Evolutionary conservation across 2,113 vertebrate species (phyloP).

Genomic region (Semnornis frantzii): DNA sequence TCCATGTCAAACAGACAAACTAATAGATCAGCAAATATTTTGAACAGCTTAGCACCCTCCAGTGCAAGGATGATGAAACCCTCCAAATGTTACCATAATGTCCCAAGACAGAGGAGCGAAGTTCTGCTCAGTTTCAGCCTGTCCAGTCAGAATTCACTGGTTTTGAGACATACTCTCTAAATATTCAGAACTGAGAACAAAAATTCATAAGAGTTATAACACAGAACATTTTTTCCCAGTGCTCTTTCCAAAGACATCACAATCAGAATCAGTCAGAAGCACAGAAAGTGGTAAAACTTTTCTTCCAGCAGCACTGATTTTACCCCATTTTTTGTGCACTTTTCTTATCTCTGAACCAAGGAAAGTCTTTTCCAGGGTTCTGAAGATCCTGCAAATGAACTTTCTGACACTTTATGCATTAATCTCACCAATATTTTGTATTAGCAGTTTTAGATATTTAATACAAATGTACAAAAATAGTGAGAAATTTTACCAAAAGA

Average conservation of each 20-base stretch:
- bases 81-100: not conserved
- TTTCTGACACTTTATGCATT: not conserved
- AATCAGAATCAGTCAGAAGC: not conserved
- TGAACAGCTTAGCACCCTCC: not conserved
- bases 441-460: not conserved
- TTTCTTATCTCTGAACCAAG: not conserved
- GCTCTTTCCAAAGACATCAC: not conserved
- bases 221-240: not conserved
- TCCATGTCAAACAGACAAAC: not conserved
- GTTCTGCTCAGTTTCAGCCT: not conserved
- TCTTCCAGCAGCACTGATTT: not conserved
- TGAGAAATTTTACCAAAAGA: not conserved
- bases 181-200: not conserved
- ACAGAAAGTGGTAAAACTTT: not conserved
- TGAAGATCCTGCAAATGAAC: not conserved
- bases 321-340: not conserved
- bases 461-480: not conserved
- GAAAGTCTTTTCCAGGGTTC: not conserved
- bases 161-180: not conserved
- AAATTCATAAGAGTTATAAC: not conserved
- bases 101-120: not conserved
- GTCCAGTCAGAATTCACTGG: not conserved
- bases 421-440: not conserved
- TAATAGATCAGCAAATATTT: not conserved
- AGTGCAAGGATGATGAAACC: not conserved